phyloP scores from a whole-genome alignment of 2,797 vertebrate genomes.

The Spatula clypeata region DNA sequence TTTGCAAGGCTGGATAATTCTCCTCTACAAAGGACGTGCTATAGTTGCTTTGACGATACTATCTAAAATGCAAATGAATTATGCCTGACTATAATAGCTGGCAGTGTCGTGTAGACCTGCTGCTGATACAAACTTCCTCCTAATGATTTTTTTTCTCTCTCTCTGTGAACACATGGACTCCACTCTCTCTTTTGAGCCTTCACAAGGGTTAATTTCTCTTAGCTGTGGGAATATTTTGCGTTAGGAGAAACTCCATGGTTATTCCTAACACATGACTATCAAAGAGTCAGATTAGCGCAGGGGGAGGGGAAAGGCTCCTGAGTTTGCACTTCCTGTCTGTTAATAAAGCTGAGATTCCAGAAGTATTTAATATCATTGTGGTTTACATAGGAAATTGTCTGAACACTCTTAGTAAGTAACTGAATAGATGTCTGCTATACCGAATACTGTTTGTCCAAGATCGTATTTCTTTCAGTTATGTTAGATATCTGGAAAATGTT shows the following conservation, averaged over 20 bases:
- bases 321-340: conserved; percentile 83
- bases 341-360: conserved; percentile 83
- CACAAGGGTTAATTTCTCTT: conserved; percentile 81
- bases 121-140: conserved; percentile 53
- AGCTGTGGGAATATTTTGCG: conserved; percentile 80
- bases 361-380: conserved; percentile 84
- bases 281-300: conserved; percentile 81
- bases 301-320: conserved; percentile 76
- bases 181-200: conserved; percentile 27
- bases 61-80: conserved; percentile 71
- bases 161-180: neutral
- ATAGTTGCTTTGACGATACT: conserved; percentile 48
- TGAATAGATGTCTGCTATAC: conserved; percentile 72
- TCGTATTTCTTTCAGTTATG: conserved; percentile 76
- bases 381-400: conserved; percentile 83
- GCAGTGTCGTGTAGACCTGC: neutral
- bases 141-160: conserved; percentile 5
- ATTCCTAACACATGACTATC: conserved; percentile 84
- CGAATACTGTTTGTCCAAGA: conserved; percentile 64
- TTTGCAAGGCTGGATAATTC: conserved; percentile 51
- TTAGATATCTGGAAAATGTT: conserved; percentile 79
- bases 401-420: conserved; percentile 79
- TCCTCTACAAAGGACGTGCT: neutral
- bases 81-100: conserved; percentile 29
- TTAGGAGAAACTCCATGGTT: conserved; percentile 80